A percentile compares a stretch with the other conserved stretches of the same genome.
These are phyloP conservation scores for Leptothorax acervorum DNA, from an alignment of 2,888 invertebrate species.

Conservation along the genomic window DNA sequence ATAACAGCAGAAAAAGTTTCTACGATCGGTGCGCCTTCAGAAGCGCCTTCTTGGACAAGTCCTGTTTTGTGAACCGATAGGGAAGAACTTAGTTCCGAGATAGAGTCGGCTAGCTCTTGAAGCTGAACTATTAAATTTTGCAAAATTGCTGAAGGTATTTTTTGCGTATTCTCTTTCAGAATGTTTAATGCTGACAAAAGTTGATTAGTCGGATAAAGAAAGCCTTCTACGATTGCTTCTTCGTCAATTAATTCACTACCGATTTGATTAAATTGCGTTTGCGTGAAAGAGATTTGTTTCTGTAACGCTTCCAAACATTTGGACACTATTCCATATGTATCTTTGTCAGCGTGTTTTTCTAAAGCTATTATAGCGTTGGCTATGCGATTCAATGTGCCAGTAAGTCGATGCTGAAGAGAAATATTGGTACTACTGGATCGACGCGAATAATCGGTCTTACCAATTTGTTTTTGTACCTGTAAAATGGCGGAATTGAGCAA, in stretches of 20 bases:
- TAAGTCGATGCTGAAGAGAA: slow-evolving; percentile 70
- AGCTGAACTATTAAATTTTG: slow-evolving; percentile 69
- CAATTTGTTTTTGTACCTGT: slow-evolving; percentile 75
- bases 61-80: slow-evolving; percentile 75
- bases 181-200: slow-evolving; percentile 77
- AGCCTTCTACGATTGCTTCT: slow-evolving; percentile 83
- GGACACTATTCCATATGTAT: slow-evolving; percentile 73
- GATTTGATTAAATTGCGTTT: slow-evolving; percentile 76
- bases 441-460: slow-evolving; percentile 74
- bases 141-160: slow-evolving; percentile 54
- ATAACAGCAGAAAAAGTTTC: slow-evolving; percentile 81
- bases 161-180: slow-evolving; percentile 70
- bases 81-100: slow-evolving; percentile 74
- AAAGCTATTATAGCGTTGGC: slow-evolving; percentile 73
- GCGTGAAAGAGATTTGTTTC: slow-evolving; percentile 80
- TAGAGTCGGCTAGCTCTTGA: slow-evolving; percentile 74
- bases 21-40: slow-evolving; percentile 78
- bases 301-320: slow-evolving; percentile 79
- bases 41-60: slow-evolving; percentile 75
- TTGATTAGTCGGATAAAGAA: slow-evolving; percentile 81
- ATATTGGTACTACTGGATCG: slow-evolving; percentile 66
- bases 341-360: slow-evolving; percentile 74
- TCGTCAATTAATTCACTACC: slow-evolving; percentile 79
- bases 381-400: slow-evolving; percentile 75
- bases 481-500: slow-evolving; percentile 72